A percentile compares a stretch with the other conserved stretches of the same genome.
Evolutionary conservation across 2,888 invertebrate species (phyloP).

Genomic region (Agriopis aurantiaria): DNA sequence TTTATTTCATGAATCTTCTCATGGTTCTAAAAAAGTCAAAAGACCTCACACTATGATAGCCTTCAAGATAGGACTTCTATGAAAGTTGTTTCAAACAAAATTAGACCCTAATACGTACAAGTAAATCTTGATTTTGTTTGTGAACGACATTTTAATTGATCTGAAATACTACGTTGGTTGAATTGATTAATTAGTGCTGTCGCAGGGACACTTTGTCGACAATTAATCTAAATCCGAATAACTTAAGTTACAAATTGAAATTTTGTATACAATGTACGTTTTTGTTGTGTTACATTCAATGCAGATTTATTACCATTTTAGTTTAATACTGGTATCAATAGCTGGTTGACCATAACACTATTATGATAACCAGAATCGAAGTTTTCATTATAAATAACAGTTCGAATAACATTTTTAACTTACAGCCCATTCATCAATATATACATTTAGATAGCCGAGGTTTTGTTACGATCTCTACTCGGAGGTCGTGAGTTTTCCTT

Average conservation of each 20-base stretch:
- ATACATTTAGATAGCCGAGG: constrained; percentile 20
- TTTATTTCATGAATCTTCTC: constrained; percentile 74
- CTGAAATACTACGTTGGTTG: constrained; percentile 68
- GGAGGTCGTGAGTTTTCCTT: constrained; percentile 35
- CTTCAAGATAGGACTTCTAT: constrained; percentile 54
- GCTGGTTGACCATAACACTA: constrained; percentile 59
- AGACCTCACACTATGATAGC: constrained; percentile 76
- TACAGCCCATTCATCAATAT: constrained; percentile 31
- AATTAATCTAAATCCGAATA: constrained; percentile 77
- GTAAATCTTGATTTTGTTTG: constrained; percentile 24
- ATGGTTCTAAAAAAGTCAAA: constrained; percentile 61
- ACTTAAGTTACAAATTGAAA: constrained; percentile 76
- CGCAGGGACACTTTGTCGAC: constrained; percentile 74
- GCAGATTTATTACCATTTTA: constrained; percentile 69
- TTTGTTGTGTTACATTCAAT: constrained; percentile 65
- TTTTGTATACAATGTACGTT: constrained; percentile 60
- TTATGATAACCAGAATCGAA: constrained; percentile 54
- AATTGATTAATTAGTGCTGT: constrained; percentile 80
- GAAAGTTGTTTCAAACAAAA: constrained; percentile 41
- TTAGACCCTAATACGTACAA: constrained; percentile 36
- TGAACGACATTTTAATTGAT: constrained; percentile 68
- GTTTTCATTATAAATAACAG: constrained; percentile 36
- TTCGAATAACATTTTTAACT: constrained; percentile 26
- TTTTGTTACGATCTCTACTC: constrained; percentile 37
- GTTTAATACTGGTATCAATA: constrained; percentile 64